phyloP scores from a whole-genome alignment of 1,140 invertebrate genomes.

The Drosophila hydei region DNA sequence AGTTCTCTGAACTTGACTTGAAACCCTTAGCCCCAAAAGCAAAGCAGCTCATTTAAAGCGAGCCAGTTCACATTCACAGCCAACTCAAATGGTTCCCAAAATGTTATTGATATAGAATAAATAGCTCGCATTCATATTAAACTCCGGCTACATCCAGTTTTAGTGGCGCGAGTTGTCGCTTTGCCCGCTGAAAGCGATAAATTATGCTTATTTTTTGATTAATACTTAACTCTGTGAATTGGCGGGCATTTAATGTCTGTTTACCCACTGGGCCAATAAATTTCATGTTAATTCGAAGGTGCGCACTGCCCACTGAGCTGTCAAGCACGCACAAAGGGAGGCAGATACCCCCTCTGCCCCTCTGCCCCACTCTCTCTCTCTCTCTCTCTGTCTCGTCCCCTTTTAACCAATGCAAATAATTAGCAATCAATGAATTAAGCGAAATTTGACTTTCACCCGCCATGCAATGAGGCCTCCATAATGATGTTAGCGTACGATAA shows the following conservation, averaged over 20 bases:
- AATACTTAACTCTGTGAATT: slow-evolving; percentile 12
- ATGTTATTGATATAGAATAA: no score
- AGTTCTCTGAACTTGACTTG: no score
- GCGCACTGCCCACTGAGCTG: neutral
- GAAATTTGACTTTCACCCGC: slow-evolving; percentile 29
- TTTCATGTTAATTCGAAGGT: slow-evolving; percentile 24
- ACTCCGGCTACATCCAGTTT: no score
- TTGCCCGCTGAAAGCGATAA: slow-evolving; percentile 41
- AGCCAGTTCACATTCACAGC: no score
- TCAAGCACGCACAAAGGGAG: slow-evolving; percentile 7
- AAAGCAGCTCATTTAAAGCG: no score
- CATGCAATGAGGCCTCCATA: neutral
- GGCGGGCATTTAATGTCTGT: slow-evolving; percentile 30
- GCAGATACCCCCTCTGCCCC: neutral
- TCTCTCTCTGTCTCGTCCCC: neutral
- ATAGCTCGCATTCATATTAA: no score
- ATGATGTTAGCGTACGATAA: slow-evolving; percentile 63
- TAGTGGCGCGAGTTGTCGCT: no score
- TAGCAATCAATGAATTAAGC: slow-evolving; percentile 63
- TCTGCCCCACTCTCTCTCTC: neutral
- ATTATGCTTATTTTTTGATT: slow-evolving; percentile 51
- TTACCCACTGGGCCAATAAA: slow-evolving; percentile 42
- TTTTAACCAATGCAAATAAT: slow-evolving; percentile 45
- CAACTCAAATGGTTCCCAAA: no score
- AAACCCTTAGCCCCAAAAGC: no score